phyloP scores from a whole-genome alignment of 2,888 invertebrate species.

The Lithophane leautieri region DNA sequence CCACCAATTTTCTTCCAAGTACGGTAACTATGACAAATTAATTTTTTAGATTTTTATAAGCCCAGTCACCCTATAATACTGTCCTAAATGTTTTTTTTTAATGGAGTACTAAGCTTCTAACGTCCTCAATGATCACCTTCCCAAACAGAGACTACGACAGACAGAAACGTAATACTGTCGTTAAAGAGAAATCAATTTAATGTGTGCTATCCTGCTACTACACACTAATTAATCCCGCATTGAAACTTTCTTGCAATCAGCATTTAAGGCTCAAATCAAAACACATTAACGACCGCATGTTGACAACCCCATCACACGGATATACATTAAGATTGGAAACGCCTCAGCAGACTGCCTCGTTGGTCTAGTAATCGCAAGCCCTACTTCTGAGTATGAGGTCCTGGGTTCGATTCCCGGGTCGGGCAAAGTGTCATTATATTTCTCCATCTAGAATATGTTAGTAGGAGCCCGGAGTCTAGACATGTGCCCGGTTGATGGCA shows the following conservation, averaged over 20 bases:
- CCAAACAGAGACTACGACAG: neutral
- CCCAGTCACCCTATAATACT: too few species aligned
- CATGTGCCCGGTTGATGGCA: too few species aligned
- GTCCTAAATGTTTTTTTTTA: neutral
- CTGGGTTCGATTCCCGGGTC: too few species aligned
- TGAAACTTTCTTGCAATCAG: slow-evolving; percentile 43
- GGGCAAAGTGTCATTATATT: too few species aligned
- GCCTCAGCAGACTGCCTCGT: slow-evolving; percentile 10
- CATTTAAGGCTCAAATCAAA: slow-evolving; percentile 14
- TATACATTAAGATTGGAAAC: slow-evolving; percentile 81
- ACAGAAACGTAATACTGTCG: neutral
- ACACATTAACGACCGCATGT: slow-evolving; percentile 60
- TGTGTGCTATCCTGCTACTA: slow-evolving; percentile 16
- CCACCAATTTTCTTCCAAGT: too few species aligned
- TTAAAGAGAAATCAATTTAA: slow-evolving; percentile 39
- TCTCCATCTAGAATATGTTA: too few species aligned
- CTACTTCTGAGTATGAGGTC: too few species aligned
- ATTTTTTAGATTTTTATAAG: too few species aligned
- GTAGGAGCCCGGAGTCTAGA: too few species aligned
- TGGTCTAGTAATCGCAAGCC: too few species aligned
- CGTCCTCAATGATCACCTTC: neutral
- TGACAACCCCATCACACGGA: slow-evolving; percentile 68
- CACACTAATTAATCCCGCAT: slow-evolving; percentile 45
- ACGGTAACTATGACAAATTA: too few species aligned
- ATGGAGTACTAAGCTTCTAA: too few species aligned